Percentiles rank a stretch among this genome's conserved stretches.
Conservation (phyloP, 2,888 invertebrate genomes). For the Mallateleia sp. region DNA sequence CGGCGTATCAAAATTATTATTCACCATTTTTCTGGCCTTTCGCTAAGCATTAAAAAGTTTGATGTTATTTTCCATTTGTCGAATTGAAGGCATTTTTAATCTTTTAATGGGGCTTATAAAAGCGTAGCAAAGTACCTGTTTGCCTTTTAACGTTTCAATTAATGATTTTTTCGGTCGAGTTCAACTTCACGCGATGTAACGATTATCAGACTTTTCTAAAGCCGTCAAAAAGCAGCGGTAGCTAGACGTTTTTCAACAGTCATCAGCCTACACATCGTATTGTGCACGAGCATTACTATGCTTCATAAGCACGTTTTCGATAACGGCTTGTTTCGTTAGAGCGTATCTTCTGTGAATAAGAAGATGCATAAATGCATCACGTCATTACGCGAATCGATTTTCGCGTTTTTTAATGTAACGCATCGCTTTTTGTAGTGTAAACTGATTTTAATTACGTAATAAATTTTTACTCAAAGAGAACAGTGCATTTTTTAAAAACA, state of each 20-base stretch:
- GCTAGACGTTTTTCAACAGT: constrained; percentile 1
- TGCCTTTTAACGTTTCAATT: neutral
- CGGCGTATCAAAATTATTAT: neutral
- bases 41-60: neutral
- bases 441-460: neutral
- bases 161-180: neutral
- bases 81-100: constrained; percentile 2
- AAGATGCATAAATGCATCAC: neutral
- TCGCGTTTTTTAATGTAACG: neutral
- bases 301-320: constrained; percentile 3
- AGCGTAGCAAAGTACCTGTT: neutral
- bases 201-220: neutral
- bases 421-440: neutral
- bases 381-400: neutral
- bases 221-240: neutral
- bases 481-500: too few relatives aligned
- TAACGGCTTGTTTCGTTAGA: neutral
- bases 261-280: constrained; percentile 1
- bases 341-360: constrained; percentile 1
- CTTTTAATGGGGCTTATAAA: neutral
- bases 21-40: neutral
- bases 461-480: too few relatives aligned
- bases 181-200: constrained; percentile 1
- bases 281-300: neutral
- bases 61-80: constrained; percentile 2